These are phyloP conservation scores for Mimas tiliae DNA, from an alignment of 2,888 invertebrate genomes.

Conservation along the genomic window DNA sequence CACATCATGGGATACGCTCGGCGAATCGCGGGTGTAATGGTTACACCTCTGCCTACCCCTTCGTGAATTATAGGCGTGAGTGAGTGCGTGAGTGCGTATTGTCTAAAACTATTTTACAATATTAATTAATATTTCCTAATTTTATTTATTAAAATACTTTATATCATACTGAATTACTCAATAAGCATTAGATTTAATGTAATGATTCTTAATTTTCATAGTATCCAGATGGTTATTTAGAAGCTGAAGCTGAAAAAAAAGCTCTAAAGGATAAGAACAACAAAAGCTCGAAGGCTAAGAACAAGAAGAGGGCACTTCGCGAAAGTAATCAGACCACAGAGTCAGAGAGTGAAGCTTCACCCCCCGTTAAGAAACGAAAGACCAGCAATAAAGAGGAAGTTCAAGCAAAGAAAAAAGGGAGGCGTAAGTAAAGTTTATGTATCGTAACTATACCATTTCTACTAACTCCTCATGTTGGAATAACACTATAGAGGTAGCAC, in stretches of 20 bases:
- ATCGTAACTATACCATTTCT: not conserved
- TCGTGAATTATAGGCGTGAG: too few species aligned
- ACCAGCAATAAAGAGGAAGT: slow-evolving; percentile 3
- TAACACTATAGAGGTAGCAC: too few species aligned
- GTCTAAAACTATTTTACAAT: too few species aligned
- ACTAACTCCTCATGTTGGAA: not conserved
- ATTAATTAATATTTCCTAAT: not conserved
- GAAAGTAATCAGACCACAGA: slow-evolving; percentile 58
- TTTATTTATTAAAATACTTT: not conserved
- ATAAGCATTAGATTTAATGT: not conserved
- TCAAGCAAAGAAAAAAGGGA: slow-evolving; percentile 36
- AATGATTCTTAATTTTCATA: slow-evolving; percentile 47
- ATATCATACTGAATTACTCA: too few species aligned
- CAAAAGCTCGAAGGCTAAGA: slow-evolving; percentile 44
- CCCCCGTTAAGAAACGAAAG: slow-evolving; percentile 55
- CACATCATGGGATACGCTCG: too few species aligned
- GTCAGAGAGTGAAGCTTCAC: slow-evolving; percentile 50
- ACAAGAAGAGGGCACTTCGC: slow-evolving; percentile 54
- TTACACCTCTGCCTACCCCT: too few species aligned
- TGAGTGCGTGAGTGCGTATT: too few species aligned
- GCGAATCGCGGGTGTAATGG: too few species aligned
- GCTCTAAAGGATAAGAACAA: slow-evolving; percentile 57
- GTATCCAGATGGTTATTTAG: slow-evolving; percentile 90
- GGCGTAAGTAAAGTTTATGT: slow-evolving; percentile 36
- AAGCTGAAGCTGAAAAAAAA: slow-evolving; percentile 85